Conservation (phyloP, 2,113 vertebrate genomes). For the Zosterops japonicus region DNA sequence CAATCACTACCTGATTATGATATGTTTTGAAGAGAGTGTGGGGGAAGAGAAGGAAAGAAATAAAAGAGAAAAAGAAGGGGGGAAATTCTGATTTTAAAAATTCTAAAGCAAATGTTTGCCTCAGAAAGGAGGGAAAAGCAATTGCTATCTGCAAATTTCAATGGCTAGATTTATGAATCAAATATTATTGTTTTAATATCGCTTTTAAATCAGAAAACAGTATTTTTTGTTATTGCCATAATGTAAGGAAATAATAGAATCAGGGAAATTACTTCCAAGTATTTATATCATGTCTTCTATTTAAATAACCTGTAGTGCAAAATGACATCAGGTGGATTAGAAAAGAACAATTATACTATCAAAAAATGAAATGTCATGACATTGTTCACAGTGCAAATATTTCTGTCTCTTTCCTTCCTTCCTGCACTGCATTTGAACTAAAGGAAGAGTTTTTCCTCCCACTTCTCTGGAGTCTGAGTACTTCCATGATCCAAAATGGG, state of each 20-base stretch:
- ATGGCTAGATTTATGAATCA: not conserved
- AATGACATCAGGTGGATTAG: not conserved
- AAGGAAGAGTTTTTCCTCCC: not conserved
- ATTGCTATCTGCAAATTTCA: not conserved
- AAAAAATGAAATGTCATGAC: not conserved
- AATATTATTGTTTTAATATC: not conserved
- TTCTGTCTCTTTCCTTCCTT: not conserved
- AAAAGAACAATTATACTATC: not conserved
- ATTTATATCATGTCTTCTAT: not conserved
- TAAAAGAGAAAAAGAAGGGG: not conserved
- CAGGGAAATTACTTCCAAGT: not conserved
- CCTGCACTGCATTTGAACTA: not conserved
- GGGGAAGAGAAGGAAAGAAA: not conserved
- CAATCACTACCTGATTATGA: slow-evolving; percentile 49
- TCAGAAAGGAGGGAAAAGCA: not conserved
- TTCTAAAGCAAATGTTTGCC: not conserved
- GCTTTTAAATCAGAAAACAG: not conserved
- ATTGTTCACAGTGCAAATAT: not conserved
- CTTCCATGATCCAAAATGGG: not conserved
- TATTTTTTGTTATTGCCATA: not conserved
- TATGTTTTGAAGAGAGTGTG: slow-evolving; percentile 14
- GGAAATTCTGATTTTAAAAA: not conserved
- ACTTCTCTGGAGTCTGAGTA: not conserved
- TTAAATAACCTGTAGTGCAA: not conserved
- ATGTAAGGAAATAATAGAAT: not conserved